Evolutionary conservation across 2,888 invertebrate genomes (phyloP).

Genomic region (Lasioglossum figueresi): DNA sequence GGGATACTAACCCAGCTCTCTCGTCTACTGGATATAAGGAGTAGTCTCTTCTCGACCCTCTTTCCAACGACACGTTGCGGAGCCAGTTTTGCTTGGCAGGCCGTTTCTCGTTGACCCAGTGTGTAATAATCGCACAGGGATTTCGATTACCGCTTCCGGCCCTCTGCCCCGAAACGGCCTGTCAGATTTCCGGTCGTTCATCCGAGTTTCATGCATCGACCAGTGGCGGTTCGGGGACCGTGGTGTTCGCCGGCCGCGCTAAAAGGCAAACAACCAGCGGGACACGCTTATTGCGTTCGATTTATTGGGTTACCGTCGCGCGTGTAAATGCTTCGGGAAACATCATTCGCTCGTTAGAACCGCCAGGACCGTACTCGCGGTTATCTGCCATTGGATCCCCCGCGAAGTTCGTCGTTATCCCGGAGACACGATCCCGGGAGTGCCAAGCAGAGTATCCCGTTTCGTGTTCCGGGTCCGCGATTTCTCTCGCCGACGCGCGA

Average conservation of each 20-base stretch:
- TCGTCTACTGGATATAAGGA: background rate
- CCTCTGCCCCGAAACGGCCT: background rate
- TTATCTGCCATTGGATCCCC: conserved; percentile 37
- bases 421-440: conserved; percentile 5
- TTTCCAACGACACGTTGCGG: background rate
- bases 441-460: conserved; percentile 20
- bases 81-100: background rate
- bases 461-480: conserved; percentile 61
- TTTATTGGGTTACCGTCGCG: conserved; percentile 34
- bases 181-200: background rate
- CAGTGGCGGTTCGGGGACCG: background rate
- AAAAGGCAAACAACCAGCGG: background rate
- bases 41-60: background rate
- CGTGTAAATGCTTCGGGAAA: conserved; percentile 30
- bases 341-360: conserved; percentile 40
- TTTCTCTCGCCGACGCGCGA: conserved; percentile 69
- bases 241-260: background rate
- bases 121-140: background rate
- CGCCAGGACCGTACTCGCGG: conserved; percentile 1
- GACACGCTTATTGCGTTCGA: conserved; percentile 30
- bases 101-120: background rate
- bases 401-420: conserved; percentile 25
- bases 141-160: background rate
- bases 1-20: background rate
- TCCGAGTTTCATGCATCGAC: background rate